Percentiles rank a stretch among this genome's conserved stretches.
Conservation (phyloP, 2,797 vertebrate genomes). For the Urosaurus nigricauda region DNA sequence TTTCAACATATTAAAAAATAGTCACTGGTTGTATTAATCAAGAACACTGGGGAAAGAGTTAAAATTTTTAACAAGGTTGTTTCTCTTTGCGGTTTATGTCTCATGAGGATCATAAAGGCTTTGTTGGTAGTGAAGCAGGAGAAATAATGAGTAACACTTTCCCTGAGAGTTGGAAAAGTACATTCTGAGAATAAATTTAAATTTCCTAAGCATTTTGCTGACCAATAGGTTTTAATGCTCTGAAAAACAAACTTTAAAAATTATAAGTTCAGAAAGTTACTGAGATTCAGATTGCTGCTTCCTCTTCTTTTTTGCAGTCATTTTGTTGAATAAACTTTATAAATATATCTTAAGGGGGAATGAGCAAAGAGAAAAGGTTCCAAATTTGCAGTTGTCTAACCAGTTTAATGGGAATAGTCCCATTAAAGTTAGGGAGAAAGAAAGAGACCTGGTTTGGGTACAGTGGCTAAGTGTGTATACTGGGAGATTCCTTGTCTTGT, state of each 20-base stretch:
- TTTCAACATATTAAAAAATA: background rate
- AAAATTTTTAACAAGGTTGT: conserved; percentile 35
- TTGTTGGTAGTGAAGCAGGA: conserved; percentile 38
- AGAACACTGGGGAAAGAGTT: conserved; percentile 22
- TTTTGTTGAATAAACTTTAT: conserved; percentile 6
- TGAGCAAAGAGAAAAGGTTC: background rate
- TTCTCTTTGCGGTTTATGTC: conserved; percentile 32
- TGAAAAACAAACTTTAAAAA: conserved; percentile 12
- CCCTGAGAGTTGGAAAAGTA: conserved; percentile 31
- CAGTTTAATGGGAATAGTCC: background rate
- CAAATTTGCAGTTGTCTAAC: background rate
- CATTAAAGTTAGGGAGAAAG: background rate
- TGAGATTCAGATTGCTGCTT: background rate
- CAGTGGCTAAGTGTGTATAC: background rate
- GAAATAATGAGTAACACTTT: conserved; percentile 46
- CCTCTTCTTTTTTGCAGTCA: background rate
- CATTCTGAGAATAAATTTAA: conserved; percentile 38
- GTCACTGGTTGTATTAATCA: conserved; percentile 13
- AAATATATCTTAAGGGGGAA: background rate
- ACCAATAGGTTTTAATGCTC: conserved; percentile 31
- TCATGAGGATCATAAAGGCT: conserved; percentile 34
- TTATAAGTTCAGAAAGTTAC: background rate
- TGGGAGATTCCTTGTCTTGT: background rate
- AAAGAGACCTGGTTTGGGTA: background rate
- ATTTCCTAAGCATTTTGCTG: conserved; percentile 40